These are phyloP conservation scores for Callipepla squamata DNA, from an alignment of 2,113 vertebrate species.

Conservation along the genomic window DNA sequence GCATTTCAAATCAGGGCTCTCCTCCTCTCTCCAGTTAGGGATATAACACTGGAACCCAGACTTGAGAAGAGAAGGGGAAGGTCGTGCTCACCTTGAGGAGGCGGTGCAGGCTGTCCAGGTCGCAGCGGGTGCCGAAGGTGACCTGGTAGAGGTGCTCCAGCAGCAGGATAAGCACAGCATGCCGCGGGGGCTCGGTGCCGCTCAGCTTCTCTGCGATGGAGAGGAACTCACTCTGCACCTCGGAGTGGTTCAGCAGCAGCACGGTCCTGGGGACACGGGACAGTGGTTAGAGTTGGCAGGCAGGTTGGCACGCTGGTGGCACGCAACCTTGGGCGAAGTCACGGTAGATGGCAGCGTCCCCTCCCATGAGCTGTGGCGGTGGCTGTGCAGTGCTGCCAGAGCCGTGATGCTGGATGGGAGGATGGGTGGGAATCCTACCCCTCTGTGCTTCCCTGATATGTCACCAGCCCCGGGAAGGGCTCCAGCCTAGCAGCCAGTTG, in stretches of 20 bases:
- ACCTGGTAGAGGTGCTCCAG: constrained; percentile 93
- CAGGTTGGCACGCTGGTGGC: neutral
- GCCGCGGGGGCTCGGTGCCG: constrained; percentile 67
- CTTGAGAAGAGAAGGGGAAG: neutral
- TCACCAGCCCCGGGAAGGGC: neutral
- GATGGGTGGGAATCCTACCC: neutral
- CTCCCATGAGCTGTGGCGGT: fast-evolving
- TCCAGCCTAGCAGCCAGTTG: neutral
- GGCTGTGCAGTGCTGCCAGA: neutral
- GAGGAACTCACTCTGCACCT: constrained; percentile 88
- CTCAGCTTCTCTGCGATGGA: constrained; percentile 87
- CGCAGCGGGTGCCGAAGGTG: constrained; percentile 81
- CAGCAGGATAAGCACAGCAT: constrained; percentile 77
- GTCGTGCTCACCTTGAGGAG: constrained; percentile 82
- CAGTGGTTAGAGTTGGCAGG: fast-evolving
- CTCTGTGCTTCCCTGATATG: neutral
- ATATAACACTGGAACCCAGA: neutral
- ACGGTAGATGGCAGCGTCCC: neutral
- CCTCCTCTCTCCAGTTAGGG: neutral
- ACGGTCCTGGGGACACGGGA: constrained; percentile 83
- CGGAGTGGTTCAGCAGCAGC: constrained; percentile 87
- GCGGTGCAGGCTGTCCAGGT: constrained; percentile 77
- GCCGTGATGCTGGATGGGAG: neutral
- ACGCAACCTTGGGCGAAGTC: neutral
- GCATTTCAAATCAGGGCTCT: neutral